Evolutionary conservation across 2,113 vertebrate species (phyloP).

Genomic region (Protomyctophum bolini): DNA sequence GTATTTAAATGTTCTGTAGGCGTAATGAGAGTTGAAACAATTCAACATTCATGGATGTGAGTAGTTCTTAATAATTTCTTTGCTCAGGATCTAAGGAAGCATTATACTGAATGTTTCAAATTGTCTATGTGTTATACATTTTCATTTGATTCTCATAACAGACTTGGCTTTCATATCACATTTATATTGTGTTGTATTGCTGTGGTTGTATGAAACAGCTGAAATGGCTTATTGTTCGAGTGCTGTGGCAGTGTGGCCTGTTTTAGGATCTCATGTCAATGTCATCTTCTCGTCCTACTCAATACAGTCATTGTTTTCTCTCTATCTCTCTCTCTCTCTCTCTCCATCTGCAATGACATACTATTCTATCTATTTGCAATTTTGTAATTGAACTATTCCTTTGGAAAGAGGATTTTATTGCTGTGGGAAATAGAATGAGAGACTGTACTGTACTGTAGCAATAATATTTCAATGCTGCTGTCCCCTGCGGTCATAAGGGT

Average conservation of each 20-base stretch:
- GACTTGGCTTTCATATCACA: conserved; percentile 24
- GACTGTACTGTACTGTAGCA: conserved; percentile 49
- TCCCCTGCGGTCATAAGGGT: conserved; percentile 59
- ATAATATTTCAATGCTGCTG: conserved; percentile 62
- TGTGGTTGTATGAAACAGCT: conserved; percentile 18
- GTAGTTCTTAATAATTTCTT: no score
- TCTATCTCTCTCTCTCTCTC: conserved; percentile 9
- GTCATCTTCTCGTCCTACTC: conserved; percentile 32
- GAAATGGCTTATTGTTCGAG: conserved; percentile 36
- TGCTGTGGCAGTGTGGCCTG: not conserved
- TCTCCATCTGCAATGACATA: conserved; percentile 4
- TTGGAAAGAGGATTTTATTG: conserved; percentile 38
- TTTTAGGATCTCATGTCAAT: conserved; percentile 30
- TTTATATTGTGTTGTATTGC: not conserved
- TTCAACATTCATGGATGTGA: no score
- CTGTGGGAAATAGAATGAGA: conserved; percentile 41
- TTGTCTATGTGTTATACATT: conserved; percentile 9
- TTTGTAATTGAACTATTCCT: conserved; percentile 32
- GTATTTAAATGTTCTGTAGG: no score
- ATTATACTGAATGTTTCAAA: no score
- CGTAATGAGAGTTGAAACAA: no score
- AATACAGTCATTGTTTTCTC: conserved; percentile 38
- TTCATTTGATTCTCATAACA: conserved; percentile 20
- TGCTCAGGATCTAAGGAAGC: no score
- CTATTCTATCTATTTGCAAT: conserved; percentile 35